phyloP scores from a whole-genome alignment of 2,797 vertebrate species.

The Scolopax bukidnonensis region DNA sequence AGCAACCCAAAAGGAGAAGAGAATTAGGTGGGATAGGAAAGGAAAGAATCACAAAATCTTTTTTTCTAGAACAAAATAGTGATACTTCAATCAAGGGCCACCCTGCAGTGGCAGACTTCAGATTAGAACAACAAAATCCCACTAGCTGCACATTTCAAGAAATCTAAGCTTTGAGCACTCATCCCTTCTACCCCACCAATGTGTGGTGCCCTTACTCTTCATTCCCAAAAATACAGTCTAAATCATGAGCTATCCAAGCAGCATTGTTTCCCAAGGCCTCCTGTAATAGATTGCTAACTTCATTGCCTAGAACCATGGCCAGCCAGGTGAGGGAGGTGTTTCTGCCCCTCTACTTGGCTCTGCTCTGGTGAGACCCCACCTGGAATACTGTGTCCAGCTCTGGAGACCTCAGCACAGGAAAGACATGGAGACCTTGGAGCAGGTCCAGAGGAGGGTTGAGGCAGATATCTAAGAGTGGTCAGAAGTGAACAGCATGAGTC shows the following conservation, averaged over 20 bases:
- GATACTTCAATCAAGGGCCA: neutral
- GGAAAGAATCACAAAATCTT: neutral
- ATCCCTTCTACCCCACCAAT: neutral
- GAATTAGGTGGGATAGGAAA: neutral
- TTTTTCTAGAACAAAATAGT: neutral
- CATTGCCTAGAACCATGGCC: neutral
- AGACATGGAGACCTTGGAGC: neutral
- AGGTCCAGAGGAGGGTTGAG: neutral
- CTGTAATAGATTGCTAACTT: neutral
- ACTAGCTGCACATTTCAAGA: neutral
- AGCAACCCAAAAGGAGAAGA: neutral
- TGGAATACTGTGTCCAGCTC: neutral
- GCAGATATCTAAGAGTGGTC: neutral
- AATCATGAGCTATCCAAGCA: neutral
- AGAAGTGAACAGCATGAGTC: neutral
- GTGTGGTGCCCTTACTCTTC: neutral
- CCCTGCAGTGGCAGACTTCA: neutral
- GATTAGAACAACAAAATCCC: neutral
- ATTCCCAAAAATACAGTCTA: neutral
- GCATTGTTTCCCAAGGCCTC: neutral
- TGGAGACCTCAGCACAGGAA: neutral
- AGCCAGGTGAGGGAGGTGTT: neutral
- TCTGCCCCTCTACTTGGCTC: neutral
- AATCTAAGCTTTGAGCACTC: neutral
- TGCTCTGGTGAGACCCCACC: neutral